Base-by-base conservation (phyloP, 1,140 invertebrate genomes). In the Elymnias hypermnestra region DNA sequence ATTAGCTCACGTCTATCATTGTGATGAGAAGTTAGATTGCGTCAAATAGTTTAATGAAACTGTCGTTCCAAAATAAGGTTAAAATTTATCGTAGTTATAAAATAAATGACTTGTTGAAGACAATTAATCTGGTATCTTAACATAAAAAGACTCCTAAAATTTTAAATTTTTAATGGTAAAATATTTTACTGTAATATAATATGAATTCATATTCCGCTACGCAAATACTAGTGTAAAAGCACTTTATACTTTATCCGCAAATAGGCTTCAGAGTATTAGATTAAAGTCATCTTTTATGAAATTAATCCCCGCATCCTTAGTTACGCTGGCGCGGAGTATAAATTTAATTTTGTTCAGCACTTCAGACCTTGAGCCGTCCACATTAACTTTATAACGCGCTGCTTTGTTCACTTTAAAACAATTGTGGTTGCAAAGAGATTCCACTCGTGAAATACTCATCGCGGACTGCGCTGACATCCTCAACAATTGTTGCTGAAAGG, bases 361-460 rank as follows among this genome's bases (percentile, higher is more conserved):
- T 59, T 58, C 47, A 55, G 58, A 53, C 56, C 57, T 63, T 60
- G 53, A 56, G 54, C 53, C 49, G 47, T 47, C 56, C 57, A 65
- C 62, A 61, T 63, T 61, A 63, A 66, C 60, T 60, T 57, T 57
- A 67, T 66, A 69, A 63, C 47, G 52, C 54, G 43, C 33, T 53
- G 54, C 64, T 73, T 67, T 65, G 57, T 67, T 57, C 63, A 56
- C 56, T 68, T 66, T 65, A 61, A 70, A 72, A 72, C 61, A 68
- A 71, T 68, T 62, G 59, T 53, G 50, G 52, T 42, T 61, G 54
- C 44, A 53, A 62, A 56, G 57, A 50, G 61, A 67, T 69, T 65
- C 57, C 63, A 61, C 48, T 66, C 60, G 48, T 72, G 65, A 69
- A 77, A 72, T 66, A 71, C 66, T 77, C 63, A 72, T 69, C 57